Evolutionary conservation across 2,888 invertebrate genomes (phyloP), one percentile per base, ranked within the genome.

Genomic region (Baccha elongata): DNA sequence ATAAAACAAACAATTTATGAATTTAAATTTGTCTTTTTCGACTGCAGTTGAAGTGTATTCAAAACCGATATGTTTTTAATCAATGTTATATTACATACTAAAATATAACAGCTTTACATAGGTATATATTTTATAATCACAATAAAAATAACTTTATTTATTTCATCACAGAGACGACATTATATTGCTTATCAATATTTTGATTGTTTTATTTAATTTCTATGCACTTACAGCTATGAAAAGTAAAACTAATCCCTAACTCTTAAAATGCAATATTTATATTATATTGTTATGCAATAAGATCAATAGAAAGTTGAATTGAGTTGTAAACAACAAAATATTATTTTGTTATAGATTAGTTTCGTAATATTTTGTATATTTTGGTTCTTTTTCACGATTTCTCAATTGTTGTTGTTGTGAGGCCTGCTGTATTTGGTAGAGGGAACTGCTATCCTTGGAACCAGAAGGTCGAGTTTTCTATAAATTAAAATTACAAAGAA

Each of bases 291-390:
- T 35, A n/a, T 17, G 5, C 15, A 32, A 60, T 13, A 80, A 74
- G 75, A 75, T 71, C 75, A 81, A 37, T 60, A 32, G 71, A 65
- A 53, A 17, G 15, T n/a, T 52, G 2, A 19, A 81, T 72, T 79
- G 32, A 19, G 32, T 32, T 44, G n/a, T 15, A 67, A 37, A 37
- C 23, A 55, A 13, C 1, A 8, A 58, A 62, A 60, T 21, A 21
- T 46, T 53, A 37, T 48, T 71, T 81, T 83, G 86, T 87, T 89
- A 89, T 86, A 89, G 88, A 88, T 89, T 89, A 85, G 89, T 89
- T 87, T 89, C 89, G 83, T 88, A 90, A 74, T 87, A 89, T 86
- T 88, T 89, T 86, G 87, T 89, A 79, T 88, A 89, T 79, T 87
- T 87, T 75, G 88, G 88, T 76, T 86, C 85, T 84, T 88, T 88